Conservation (phyloP, 2,888 invertebrate species). For the Amitus sp. region DNA sequence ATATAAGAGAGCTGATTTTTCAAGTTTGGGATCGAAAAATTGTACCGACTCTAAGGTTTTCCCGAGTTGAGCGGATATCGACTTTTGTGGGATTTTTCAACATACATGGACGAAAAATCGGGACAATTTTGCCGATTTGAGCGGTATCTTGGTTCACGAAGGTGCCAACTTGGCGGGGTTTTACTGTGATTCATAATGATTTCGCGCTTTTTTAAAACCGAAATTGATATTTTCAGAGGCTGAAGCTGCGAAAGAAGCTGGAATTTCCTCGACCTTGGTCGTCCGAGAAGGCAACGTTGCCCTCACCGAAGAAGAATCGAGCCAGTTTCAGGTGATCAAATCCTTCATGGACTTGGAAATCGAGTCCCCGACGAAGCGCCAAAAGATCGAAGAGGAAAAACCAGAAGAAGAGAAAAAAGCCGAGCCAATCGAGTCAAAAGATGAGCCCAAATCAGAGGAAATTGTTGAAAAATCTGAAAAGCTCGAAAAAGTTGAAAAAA, state of each 20-base stretch:
- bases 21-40: too few species aligned
- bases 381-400: constrained; percentile 52
- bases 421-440: constrained; percentile 10
- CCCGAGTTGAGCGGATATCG: too few species aligned
- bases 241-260: constrained; percentile 81
- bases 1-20: too few species aligned
- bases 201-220: too few species aligned
- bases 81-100: too few species aligned
- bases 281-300: constrained; percentile 83
- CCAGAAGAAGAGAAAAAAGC: constrained; percentile 26
- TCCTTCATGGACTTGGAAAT: constrained; percentile 71
- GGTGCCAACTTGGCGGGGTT: too few species aligned
- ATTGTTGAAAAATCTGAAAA: constrained; percentile 22
- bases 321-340: constrained; percentile 69
- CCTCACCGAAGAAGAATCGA: constrained; percentile 71
- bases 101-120: too few species aligned
- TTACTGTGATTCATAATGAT: too few species aligned
- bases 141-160: too few species aligned
- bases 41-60: too few species aligned
- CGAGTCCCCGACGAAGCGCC: constrained; percentile 57
- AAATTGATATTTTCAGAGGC: too few species aligned
- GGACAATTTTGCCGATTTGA: too few species aligned
- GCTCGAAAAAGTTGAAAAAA: constrained; percentile 24
- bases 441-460: constrained; percentile 44
- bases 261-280: constrained; percentile 76